phyloP scores from a whole-genome alignment of 2,888 invertebrate genomes.

The Synanthedon tipuliformis region DNA sequence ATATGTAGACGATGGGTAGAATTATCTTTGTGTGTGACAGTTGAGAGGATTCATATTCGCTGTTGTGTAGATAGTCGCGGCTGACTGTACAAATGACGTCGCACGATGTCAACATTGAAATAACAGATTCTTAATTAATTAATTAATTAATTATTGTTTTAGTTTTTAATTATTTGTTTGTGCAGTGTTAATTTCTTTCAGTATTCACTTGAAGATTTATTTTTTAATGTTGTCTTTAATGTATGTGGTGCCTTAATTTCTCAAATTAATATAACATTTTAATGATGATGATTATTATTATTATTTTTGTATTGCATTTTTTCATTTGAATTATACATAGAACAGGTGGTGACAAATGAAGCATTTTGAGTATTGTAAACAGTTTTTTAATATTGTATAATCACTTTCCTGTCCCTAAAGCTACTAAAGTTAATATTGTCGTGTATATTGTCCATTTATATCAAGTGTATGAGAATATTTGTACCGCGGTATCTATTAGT shows the following conservation, averaged over 20 bases:
- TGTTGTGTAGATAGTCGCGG: slow-evolving; percentile 10
- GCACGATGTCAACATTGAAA: neutral
- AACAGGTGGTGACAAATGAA: slow-evolving; percentile 10
- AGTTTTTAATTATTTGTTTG: slow-evolving; percentile 20
- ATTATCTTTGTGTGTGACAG: slow-evolving; percentile 17
- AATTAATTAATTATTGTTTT: neutral
- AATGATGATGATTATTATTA: slow-evolving; percentile 7
- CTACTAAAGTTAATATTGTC: slow-evolving; percentile 27
- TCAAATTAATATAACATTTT: slow-evolving; percentile 23
- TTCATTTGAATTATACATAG: slow-evolving; percentile 8
- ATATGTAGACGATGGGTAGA: slow-evolving; percentile 14
- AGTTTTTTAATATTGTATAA: neutral
- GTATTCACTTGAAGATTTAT: slow-evolving; percentile 45
- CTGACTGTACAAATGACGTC: neutral
- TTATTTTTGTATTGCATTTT: slow-evolving; percentile 19
- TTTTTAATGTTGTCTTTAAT: slow-evolving; percentile 31
- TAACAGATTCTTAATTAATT: neutral
- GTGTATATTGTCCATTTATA: slow-evolving; percentile 38
- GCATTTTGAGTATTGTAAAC: slow-evolving; percentile 21
- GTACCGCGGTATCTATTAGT: neutral
- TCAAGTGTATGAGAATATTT: slow-evolving; percentile 16
- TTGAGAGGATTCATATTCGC: slow-evolving; percentile 18
- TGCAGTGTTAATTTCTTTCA: slow-evolving; percentile 39
- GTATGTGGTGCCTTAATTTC: slow-evolving; percentile 64
- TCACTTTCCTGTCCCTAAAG: slow-evolving; percentile 7